Percentiles rank a stretch among this genome's conserved stretches.
These are phyloP conservation scores for Aphaenogaster ashmeadi DNA, from an alignment of 1,140 invertebrate genomes.

Conservation along the genomic window DNA sequence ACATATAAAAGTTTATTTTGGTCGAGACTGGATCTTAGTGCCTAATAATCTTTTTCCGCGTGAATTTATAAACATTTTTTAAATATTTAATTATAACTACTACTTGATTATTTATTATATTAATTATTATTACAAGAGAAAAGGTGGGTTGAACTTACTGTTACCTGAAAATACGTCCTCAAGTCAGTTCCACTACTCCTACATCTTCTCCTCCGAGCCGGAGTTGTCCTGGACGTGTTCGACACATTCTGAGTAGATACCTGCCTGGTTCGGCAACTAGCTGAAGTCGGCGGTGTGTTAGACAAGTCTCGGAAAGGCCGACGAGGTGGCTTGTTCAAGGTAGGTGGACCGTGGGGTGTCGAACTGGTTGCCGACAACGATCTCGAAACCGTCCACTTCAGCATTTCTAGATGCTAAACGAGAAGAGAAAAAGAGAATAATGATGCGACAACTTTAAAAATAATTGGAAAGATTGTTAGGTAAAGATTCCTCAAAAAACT, in stretches of 20 bases:
- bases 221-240: constrained; percentile 71
- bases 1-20: too few species aligned
- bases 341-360: constrained; percentile 82
- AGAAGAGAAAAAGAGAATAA: background rate
- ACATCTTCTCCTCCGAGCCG: constrained; percentile 82
- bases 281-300: constrained; percentile 83
- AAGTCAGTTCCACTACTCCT: constrained; percentile 85
- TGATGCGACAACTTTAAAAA: background rate
- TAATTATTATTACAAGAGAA: background rate
- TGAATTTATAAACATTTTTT: too few species aligned
- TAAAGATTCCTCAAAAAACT: background rate
- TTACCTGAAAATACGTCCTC: constrained; percentile 85
- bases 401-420: constrained; percentile 79
- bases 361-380: constrained; percentile 85
- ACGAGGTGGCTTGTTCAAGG: constrained; percentile 78
- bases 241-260: constrained; percentile 63
- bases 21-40: too few species aligned
- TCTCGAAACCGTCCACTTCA: constrained; percentile 87
- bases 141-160: background rate
- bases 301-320: constrained; percentile 85
- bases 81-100: too few species aligned
- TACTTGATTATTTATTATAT: constrained; percentile 8
- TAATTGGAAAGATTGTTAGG: background rate
- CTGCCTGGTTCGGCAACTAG: constrained; percentile 70
- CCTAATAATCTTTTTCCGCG: too few species aligned